Evolutionary conservation across 2,113 vertebrate species (phyloP).

Genomic region (Ibidorhyncha struthersii): DNA sequence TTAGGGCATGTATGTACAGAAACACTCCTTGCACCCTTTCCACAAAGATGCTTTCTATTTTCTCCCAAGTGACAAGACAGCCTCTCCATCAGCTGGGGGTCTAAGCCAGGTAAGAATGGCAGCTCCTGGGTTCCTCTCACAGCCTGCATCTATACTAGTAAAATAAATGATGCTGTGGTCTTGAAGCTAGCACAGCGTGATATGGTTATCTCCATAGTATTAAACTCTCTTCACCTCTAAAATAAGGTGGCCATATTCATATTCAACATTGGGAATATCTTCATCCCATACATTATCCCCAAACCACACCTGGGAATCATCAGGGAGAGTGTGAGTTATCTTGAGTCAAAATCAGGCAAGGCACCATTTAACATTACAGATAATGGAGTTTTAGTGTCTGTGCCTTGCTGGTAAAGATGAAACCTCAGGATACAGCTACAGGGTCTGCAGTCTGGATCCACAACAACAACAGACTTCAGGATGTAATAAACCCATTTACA

Average conservation of each 20-base stretch:
- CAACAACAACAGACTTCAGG: constrained; percentile 56
- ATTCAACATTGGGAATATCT: background rate
- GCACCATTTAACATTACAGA: constrained; percentile 44
- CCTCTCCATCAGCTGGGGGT: background rate
- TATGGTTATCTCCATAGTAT: background rate
- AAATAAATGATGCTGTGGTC: background rate
- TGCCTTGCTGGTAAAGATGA: constrained; percentile 57
- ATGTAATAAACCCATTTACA: constrained; percentile 68
- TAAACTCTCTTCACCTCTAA: background rate
- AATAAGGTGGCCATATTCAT: background rate
- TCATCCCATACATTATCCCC: background rate
- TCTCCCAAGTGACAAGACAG: background rate
- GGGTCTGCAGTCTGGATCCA: constrained; percentile 40
- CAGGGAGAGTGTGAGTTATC: constrained; percentile 40
- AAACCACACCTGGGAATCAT: constrained; percentile 55
- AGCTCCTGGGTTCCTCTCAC: background rate
- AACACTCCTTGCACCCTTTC: background rate
- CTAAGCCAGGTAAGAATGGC: background rate
- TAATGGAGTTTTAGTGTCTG: constrained; percentile 45
- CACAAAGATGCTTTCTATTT: background rate
- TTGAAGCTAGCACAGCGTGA: background rate
- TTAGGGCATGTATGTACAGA: background rate
- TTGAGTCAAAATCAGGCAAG: constrained; percentile 45
- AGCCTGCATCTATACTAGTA: background rate
- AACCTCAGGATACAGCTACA: constrained; percentile 36